Percentiles rank a stretch among this genome's conserved stretches.
Evolutionary conservation across 2,113 vertebrate species (phyloP).

Genomic region (Circaetus gallicus): DNA sequence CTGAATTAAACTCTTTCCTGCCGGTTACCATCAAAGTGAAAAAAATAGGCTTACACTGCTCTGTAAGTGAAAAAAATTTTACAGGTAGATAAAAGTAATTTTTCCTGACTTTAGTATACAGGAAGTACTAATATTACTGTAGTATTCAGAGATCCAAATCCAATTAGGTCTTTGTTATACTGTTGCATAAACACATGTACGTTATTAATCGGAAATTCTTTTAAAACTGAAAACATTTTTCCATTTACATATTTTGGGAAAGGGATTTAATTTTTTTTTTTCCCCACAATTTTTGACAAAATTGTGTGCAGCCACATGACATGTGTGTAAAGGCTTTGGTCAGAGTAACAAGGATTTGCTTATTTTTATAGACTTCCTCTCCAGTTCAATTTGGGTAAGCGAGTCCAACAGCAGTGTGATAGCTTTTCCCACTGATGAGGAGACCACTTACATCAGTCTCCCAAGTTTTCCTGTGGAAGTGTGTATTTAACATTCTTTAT

Average conservation of each 20-base stretch:
- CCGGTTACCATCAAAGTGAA: neutral
- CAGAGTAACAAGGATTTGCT: neutral
- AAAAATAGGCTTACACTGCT: neutral
- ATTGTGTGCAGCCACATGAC: neutral
- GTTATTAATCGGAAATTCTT: neutral
- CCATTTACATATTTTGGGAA: neutral
- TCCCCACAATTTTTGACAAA: neutral
- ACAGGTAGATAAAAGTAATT: neutral
- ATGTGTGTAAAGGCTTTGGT: neutral
- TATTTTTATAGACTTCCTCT: neutral
- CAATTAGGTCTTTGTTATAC: neutral
- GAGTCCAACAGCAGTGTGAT: fast-evolving
- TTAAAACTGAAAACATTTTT: neutral
- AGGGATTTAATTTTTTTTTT: neutral
- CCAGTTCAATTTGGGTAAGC: neutral
- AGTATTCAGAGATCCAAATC: neutral
- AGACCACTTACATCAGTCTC: neutral
- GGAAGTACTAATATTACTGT: neutral
- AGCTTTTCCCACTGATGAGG: neutral
- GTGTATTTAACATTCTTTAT: neutral
- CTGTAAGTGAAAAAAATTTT: neutral
- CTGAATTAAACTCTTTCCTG: neutral
- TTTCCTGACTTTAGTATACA: neutral
- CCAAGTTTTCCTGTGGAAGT: neutral
- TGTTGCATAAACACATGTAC: neutral